phyloP scores from a whole-genome alignment of 1,140 invertebrate genomes.

The Trichogramma pretiosum region DNA sequence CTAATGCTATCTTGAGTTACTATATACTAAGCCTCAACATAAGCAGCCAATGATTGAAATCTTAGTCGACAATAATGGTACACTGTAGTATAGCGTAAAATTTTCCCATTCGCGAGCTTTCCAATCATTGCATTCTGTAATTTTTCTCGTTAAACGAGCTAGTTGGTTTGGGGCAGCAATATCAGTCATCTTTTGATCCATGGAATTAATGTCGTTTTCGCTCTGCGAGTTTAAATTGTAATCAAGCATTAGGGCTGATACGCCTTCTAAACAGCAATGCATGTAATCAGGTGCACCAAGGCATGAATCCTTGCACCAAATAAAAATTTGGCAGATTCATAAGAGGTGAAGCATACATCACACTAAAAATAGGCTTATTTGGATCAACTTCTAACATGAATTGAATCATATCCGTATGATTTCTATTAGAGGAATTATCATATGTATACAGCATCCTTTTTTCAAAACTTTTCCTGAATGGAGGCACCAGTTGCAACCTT shows the following conservation, averaged over 20 bases:
- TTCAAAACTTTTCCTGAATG: not conserved
- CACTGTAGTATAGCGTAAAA: conserved; percentile 3
- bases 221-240: conserved; percentile 62
- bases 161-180: conserved; percentile 4
- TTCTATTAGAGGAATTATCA: not conserved
- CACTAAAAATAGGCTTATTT: too few relatives aligned
- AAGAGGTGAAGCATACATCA: too few relatives aligned
- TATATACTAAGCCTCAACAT: conserved; percentile 8
- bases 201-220: too few relatives aligned
- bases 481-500: conserved; percentile 7
- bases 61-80: conserved; percentile 12
- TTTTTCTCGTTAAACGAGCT: not conserved
- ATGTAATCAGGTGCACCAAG: conserved; percentile 14
- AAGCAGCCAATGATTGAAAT: not conserved
- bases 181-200: too few relatives aligned
- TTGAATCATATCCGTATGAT: too few relatives aligned
- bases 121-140: not conserved
- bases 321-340: too few relatives aligned
- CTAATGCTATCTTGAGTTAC: not conserved
- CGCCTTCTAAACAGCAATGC: conserved; percentile 14
- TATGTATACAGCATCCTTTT: not conserved
- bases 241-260: conserved; percentile 9
- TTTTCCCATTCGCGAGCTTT: conserved; percentile 6
- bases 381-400: too few relatives aligned
- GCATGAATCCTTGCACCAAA: too few relatives aligned